Evolutionary conservation across 1,140 invertebrate species (phyloP).

Genomic region (Heliconius hermathena): DNA sequence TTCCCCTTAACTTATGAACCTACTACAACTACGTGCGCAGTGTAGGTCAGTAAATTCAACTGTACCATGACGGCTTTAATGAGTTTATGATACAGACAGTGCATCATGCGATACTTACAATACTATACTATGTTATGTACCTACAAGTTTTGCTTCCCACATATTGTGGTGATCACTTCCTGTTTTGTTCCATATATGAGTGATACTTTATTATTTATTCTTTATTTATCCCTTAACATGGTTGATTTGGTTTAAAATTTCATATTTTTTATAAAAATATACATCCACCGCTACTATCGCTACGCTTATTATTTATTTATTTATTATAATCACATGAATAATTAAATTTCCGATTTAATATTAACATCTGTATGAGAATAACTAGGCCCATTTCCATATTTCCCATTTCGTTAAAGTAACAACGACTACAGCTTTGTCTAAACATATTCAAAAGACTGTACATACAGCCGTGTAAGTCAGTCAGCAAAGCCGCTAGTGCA

Average conservation of each 20-base stretch:
- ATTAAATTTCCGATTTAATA: no score
- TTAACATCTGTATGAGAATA: neutral
- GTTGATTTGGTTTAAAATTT: neutral
- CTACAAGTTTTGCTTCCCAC: neutral
- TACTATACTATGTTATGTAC: neutral
- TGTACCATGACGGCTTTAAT: neutral
- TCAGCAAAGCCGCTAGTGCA: conserved; percentile 1
- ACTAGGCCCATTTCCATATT: neutral
- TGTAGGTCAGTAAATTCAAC: neutral
- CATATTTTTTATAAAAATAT: no score
- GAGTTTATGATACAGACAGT: neutral
- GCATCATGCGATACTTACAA: neutral
- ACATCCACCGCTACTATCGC: no score
- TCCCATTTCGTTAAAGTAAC: neutral
- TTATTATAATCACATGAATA: no score
- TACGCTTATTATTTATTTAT: no score
- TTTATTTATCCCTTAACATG: neutral
- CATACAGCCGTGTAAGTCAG: neutral
- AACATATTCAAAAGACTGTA: neutral
- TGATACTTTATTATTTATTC: neutral
- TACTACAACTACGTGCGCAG: neutral
- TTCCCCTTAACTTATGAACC: neutral
- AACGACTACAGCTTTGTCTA: neutral
- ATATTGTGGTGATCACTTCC: neutral
- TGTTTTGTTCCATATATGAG: neutral